Percentiles rank a stretch among this genome's conserved stretches.
phyloP scores from a whole-genome alignment of 1,140 invertebrate species.

The Bombus waltoni region DNA sequence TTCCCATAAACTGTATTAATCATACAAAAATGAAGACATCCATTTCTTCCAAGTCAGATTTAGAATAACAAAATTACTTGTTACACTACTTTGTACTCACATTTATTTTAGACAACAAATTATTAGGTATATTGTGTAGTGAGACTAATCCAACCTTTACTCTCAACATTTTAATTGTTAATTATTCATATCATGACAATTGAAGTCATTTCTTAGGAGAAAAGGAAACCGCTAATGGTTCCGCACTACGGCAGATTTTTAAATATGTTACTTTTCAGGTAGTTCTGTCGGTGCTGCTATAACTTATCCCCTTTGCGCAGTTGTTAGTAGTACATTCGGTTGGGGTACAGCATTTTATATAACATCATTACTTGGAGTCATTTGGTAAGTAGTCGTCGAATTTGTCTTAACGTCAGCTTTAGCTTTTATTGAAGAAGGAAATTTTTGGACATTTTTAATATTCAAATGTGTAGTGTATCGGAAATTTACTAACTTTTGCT shows the following conservation, averaged over 20 bases:
- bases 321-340: slow-evolving; percentile 85
- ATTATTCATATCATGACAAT: not conserved
- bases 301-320: slow-evolving; percentile 88
- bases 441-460: no score
- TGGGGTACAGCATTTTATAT: slow-evolving; percentile 91
- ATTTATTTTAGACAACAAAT: not conserved
- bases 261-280: slow-evolving; percentile 78
- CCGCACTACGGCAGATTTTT: not conserved
- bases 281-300: slow-evolving; percentile 88
- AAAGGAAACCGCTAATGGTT: not conserved
- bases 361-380: slow-evolving; percentile 85
- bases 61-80: not conserved
- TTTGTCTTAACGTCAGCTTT: no score
- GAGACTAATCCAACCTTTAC: no score
- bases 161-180: not conserved
- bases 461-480: no score
- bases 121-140: no score
- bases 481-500: no score
- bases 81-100: not conserved
- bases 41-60: not conserved
- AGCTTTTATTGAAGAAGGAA: no score
- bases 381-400: slow-evolving; percentile 84
- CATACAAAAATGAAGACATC: no score
- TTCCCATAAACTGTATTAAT: no score
- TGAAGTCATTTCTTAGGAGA: not conserved